A percentile compares a stretch with the other conserved stretches of the same genome.
phyloP scores from a whole-genome alignment of 1,140 invertebrate species.

The Drusus annulatus region DNA sequence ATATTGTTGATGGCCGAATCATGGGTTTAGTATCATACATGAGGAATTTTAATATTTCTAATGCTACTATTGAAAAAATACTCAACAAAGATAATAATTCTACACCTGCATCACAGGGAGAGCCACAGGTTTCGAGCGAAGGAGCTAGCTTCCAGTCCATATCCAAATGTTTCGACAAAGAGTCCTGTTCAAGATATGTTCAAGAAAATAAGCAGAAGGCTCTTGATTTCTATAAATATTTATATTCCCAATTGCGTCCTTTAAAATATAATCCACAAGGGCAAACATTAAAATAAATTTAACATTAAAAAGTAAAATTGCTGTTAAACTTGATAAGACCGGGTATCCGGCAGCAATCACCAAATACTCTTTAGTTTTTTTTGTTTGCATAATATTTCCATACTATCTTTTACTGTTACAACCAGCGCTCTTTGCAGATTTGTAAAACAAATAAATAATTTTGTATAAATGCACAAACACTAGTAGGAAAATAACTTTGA shows the following conservation, averaged over 20 bases:
- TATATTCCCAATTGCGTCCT: constrained; percentile 58
- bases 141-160: constrained; percentile 10
- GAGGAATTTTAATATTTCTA: constrained; percentile 45
- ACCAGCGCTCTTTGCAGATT: too few species aligned
- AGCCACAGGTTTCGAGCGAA: background rate
- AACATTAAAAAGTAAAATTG: too few species aligned
- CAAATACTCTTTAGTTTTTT: too few species aligned
- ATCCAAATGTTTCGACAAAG: constrained; percentile 48
- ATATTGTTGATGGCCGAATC: constrained; percentile 35
- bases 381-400: too few species aligned
- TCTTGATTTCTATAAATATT: constrained; percentile 69
- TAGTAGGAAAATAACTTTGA: too few species aligned
- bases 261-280: constrained; percentile 10
- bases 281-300: background rate
- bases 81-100: constrained; percentile 26
- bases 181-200: constrained; percentile 49
- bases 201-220: constrained; percentile 67
- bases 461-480: too few species aligned
- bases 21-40: constrained; percentile 43
- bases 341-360: too few species aligned
- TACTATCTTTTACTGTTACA: too few species aligned
- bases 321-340: too few species aligned
- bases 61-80: constrained; percentile 45
- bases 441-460: too few species aligned
- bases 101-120: background rate